Conservation (phyloP, 2,888 invertebrate species). For the Lithophane semibrunnea region DNA sequence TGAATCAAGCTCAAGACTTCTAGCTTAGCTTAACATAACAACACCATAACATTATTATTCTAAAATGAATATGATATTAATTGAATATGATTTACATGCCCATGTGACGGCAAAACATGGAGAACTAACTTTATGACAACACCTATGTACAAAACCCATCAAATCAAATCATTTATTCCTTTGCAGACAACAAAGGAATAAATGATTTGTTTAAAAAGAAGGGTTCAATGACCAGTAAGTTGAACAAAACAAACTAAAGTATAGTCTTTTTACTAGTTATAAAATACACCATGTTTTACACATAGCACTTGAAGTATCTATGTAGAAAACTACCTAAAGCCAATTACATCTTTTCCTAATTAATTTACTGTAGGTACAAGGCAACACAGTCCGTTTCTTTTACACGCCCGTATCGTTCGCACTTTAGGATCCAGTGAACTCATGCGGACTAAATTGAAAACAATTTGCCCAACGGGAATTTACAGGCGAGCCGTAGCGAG, state of each 20-base stretch:
- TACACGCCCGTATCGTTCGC: slow-evolving; percentile 28
- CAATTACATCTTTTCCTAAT: slow-evolving; percentile 14
- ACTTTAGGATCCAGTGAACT: slow-evolving; percentile 40
- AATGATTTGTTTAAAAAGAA: not conserved
- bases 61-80: no score
- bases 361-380: slow-evolving; percentile 18
- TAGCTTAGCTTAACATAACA: no score
- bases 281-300: not conserved
- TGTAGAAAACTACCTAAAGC: not conserved
- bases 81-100: no score
- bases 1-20: no score
- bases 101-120: no score
- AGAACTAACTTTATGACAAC: no score
- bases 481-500: slow-evolving; percentile 24
- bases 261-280: not conserved
- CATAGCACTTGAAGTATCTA: not conserved
- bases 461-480: slow-evolving; percentile 45
- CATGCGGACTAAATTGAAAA: slow-evolving; percentile 53
- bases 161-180: no score
- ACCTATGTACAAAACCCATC: no score
- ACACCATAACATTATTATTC: no score
- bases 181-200: no score
- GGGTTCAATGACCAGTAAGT: not conserved
- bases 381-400: slow-evolving; percentile 22
- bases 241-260: not conserved